A percentile compares a stretch with the other conserved stretches of the same genome.
Evolutionary conservation across 64 coral and sea anemone genomes (phyloP).

Genomic region (Acropora yongei): DNA sequence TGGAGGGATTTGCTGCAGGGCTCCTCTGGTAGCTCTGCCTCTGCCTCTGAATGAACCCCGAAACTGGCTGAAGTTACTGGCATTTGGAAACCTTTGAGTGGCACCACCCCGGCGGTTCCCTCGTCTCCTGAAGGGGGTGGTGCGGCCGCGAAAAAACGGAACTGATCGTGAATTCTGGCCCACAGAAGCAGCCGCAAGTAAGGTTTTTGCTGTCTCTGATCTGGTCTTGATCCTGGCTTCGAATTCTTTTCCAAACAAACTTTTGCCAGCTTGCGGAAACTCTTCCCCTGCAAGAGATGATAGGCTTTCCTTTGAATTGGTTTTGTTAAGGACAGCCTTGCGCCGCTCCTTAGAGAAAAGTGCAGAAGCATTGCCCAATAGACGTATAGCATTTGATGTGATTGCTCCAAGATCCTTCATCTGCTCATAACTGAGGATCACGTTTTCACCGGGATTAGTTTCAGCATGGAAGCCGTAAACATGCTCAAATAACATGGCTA

Average conservation of each 20-base stretch:
- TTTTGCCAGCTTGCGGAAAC: slow-evolving; percentile 56
- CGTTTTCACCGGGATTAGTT: slow-evolving; percentile 16
- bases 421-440: slow-evolving; percentile 43
- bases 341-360: slow-evolving; percentile 45
- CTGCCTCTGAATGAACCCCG: slow-evolving; percentile 8
- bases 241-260: slow-evolving; percentile 57
- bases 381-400: slow-evolving; percentile 8
- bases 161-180: slow-evolving; percentile 22
- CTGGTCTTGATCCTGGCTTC: slow-evolving; percentile 53
- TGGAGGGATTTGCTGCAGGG: slow-evolving; percentile 42
- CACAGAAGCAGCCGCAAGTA: slow-evolving; percentile 47
- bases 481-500: slow-evolving; percentile 51
- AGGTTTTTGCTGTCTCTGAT: slow-evolving; percentile 56
- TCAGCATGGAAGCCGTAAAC: slow-evolving; percentile 27
- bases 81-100: background rate
- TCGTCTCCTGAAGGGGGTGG: slow-evolving; percentile 17
- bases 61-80: slow-evolving; percentile 5
- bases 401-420: slow-evolving; percentile 26
- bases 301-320: slow-evolving; percentile 53
- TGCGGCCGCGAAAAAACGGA: slow-evolving; percentile 30
- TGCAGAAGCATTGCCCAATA: slow-evolving; percentile 65
- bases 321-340: slow-evolving; percentile 34
- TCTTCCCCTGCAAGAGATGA: slow-evolving; percentile 50
- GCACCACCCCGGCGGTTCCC: slow-evolving; percentile 27
- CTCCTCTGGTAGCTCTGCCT: background rate